Evolutionary conservation across 1,140 invertebrate species (phyloP).

Genomic region (Babylonia areolata): DNA sequence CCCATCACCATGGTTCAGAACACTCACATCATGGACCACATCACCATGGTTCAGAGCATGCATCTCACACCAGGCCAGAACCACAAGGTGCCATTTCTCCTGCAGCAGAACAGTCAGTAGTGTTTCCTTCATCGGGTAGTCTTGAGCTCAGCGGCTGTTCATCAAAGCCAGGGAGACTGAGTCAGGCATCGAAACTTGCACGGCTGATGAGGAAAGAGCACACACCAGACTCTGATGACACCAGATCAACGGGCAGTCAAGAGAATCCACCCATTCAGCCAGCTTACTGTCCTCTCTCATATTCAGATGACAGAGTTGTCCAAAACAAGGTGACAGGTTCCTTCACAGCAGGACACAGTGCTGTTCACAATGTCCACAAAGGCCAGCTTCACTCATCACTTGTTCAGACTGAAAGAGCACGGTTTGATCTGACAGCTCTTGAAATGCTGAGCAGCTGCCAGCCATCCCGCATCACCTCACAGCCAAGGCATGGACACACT

Average conservation of each 20-base stretch:
- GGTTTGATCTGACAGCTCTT: neutral
- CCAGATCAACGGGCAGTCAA: neutral
- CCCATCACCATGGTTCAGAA: no score
- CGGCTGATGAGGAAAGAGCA: constrained; percentile 35
- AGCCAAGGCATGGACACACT: neutral
- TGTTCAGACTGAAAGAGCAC: neutral
- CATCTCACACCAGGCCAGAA: neutral
- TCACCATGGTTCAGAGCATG: neutral
- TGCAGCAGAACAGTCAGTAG: neutral
- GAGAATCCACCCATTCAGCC: constrained; percentile 1
- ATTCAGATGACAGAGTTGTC: neutral
- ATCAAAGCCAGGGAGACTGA: neutral
- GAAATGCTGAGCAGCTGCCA: neutral
- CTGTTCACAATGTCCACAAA: neutral
- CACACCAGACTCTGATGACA: constrained; percentile 1
- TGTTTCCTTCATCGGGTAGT: neutral
- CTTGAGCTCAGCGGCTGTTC: neutral
- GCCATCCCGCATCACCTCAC: neutral
- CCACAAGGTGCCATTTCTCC: neutral
- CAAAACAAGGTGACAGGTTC: neutral
- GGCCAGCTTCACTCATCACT: neutral
- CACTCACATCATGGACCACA: no score
- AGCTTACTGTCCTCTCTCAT: neutral
- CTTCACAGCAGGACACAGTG: neutral
- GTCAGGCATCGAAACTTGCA: constrained; percentile 41